Conservation (phyloP, 1,140 invertebrate species). For the Cepaea nemoralis region DNA sequence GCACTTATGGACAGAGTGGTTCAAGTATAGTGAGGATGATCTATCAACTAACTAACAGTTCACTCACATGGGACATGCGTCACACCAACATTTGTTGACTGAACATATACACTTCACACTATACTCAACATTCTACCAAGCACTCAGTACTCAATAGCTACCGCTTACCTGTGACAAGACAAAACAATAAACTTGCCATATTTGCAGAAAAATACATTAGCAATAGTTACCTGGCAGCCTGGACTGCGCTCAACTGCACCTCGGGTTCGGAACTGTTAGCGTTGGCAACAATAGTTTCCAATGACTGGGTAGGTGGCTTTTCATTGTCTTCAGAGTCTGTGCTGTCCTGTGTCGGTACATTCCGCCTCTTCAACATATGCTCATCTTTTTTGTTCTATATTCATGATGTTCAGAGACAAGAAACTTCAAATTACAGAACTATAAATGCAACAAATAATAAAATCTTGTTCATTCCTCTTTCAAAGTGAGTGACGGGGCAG, state of each 20-base stretch:
- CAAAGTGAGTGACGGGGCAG: too few species aligned
- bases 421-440: background rate
- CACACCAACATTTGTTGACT: too few species aligned
- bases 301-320: slow-evolving; percentile 64
- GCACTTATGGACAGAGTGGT: too few species aligned
- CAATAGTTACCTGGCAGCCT: slow-evolving; percentile 70
- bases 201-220: background rate
- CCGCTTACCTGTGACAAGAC: background rate
- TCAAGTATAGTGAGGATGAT: too few species aligned
- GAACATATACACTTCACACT: background rate
- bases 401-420: background rate
- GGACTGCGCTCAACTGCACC: slow-evolving; percentile 70
- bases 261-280: slow-evolving; percentile 66
- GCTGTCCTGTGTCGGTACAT: slow-evolving; percentile 78
- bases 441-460: too few species aligned
- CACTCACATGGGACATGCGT: too few species aligned
- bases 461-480: background rate
- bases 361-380: slow-evolving; percentile 92
- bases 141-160: too few species aligned
- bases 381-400: slow-evolving; percentile 92
- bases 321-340: slow-evolving; percentile 71
- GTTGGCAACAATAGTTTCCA: slow-evolving; percentile 69
- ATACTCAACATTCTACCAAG: background rate
- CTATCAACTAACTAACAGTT: too few species aligned
- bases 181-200: background rate